These are phyloP conservation scores for Pantherophis guttatus DNA, from an alignment of 2,113 vertebrate genomes.

Conservation along the genomic window DNA sequence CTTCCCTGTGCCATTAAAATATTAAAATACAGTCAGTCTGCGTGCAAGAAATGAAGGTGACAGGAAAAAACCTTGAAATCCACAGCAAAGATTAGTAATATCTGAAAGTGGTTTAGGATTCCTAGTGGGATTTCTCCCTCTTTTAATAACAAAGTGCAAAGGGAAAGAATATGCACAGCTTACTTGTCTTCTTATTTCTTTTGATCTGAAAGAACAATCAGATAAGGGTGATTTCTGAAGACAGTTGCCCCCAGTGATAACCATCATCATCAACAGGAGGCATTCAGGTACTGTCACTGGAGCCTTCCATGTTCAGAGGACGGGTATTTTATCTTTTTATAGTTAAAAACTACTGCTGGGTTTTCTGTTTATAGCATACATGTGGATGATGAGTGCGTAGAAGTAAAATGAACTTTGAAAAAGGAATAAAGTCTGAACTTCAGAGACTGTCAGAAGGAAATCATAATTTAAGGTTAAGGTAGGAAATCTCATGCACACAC, in stretches of 20 bases:
- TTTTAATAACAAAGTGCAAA: constrained; percentile 75
- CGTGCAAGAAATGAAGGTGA: constrained; percentile 33
- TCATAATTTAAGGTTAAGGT: constrained; percentile 63
- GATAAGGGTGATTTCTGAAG: constrained; percentile 75
- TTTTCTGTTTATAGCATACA: constrained; percentile 69
- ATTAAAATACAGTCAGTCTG: constrained; percentile 51
- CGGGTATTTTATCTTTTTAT: constrained; percentile 67
- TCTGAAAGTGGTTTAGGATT: constrained; percentile 70
- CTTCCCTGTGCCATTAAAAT: constrained; percentile 49
- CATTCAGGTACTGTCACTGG: constrained; percentile 69
- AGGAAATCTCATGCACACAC: constrained; percentile 40
- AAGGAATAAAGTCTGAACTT: constrained; percentile 68
- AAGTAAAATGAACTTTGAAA: constrained; percentile 67
- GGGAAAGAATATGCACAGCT: constrained; percentile 70
- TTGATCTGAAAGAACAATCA: constrained; percentile 81
- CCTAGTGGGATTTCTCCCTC: constrained; percentile 72
- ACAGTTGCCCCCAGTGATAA: constrained; percentile 67
- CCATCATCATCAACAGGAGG: constrained; percentile 75
- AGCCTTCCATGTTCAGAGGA: constrained; percentile 69
- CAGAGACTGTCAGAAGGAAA: constrained; percentile 61
- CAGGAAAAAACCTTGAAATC: constrained; percentile 50
- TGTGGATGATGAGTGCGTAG: constrained; percentile 71
- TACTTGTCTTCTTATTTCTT: constrained; percentile 71
- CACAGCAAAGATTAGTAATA: constrained; percentile 68
- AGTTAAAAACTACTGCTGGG: constrained; percentile 76